Conservation (phyloP, 2,888 invertebrate species). For the Spisula solida region DNA sequence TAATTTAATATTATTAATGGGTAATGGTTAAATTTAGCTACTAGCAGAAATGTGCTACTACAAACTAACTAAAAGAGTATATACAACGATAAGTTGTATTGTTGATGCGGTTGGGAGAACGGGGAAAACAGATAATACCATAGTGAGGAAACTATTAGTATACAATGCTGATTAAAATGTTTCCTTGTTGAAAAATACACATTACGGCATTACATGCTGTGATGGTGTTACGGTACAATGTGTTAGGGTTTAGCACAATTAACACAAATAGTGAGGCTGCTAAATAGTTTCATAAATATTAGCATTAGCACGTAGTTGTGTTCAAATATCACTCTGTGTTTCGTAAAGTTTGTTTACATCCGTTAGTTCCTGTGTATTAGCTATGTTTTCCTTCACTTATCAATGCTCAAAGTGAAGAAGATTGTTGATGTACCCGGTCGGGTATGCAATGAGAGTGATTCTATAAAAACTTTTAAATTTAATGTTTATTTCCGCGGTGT, state of each 20-base stretch:
- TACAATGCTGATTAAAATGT: not conserved
- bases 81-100: too few species aligned
- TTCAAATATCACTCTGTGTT: not conserved
- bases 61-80: too few species aligned
- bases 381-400: not conserved
- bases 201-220: not conserved
- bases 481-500: not conserved
- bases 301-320: not conserved
- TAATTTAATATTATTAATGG: too few species aligned
- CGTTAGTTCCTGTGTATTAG: not conserved
- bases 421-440: not conserved
- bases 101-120: too few species aligned
- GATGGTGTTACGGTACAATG: not conserved
- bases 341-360: not conserved
- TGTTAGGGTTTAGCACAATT: not conserved
- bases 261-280: not conserved
- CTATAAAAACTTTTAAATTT: not conserved
- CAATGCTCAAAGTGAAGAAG: not conserved
- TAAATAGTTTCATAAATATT: not conserved
- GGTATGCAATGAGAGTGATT: not conserved
- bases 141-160: not conserved
- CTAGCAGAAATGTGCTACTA: too few species aligned
- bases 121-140: not conserved
- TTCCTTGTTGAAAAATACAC: not conserved
- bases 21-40: too few species aligned